Conservation (phyloP, 2,113 vertebrate genomes). For the Epinephelus moara region DNA sequence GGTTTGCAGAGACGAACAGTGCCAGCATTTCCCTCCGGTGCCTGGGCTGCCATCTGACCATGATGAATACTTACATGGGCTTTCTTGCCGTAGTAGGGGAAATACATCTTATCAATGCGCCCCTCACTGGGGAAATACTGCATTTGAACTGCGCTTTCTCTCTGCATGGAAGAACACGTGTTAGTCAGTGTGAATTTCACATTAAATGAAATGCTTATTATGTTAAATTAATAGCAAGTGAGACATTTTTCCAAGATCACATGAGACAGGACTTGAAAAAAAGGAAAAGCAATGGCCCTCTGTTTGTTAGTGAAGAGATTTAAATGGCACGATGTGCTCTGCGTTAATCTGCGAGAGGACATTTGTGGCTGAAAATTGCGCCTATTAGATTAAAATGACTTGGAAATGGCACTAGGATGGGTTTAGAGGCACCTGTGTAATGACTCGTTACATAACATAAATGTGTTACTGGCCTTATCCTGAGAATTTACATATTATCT, state of each 20-base stretch:
- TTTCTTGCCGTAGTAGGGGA: slow-evolving; percentile 96
- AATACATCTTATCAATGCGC: slow-evolving; percentile 94
- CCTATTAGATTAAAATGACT: slow-evolving; percentile 41
- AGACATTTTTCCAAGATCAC: slow-evolving; percentile 28
- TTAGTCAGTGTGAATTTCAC: neutral
- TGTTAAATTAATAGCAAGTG: neutral
- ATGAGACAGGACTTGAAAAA: slow-evolving; percentile 39
- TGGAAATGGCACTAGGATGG: slow-evolving; percentile 40
- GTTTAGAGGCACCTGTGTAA: slow-evolving; percentile 47
- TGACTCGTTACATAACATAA: slow-evolving; percentile 51
- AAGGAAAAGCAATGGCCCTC: slow-evolving; percentile 39
- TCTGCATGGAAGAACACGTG: slow-evolving; percentile 79
- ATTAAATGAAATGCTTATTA: neutral
- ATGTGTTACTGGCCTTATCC: slow-evolving; percentile 63
- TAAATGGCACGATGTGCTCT: slow-evolving; percentile 30
- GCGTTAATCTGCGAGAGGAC: slow-evolving; percentile 32
- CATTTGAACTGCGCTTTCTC: slow-evolving; percentile 78
- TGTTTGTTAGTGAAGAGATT: slow-evolving; percentile 39
- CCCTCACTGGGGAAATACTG: slow-evolving; percentile 88
- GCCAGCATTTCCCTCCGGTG: too few species aligned
- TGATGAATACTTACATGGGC: slow-evolving; percentile 90
- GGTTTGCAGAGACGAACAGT: too few species aligned
- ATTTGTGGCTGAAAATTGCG: slow-evolving; percentile 25
- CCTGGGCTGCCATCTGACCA: neutral
- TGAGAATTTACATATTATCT: slow-evolving; percentile 68